phyloP scores from a whole-genome alignment of 2,888 invertebrate species.

The Xestia c-nigrum region DNA sequence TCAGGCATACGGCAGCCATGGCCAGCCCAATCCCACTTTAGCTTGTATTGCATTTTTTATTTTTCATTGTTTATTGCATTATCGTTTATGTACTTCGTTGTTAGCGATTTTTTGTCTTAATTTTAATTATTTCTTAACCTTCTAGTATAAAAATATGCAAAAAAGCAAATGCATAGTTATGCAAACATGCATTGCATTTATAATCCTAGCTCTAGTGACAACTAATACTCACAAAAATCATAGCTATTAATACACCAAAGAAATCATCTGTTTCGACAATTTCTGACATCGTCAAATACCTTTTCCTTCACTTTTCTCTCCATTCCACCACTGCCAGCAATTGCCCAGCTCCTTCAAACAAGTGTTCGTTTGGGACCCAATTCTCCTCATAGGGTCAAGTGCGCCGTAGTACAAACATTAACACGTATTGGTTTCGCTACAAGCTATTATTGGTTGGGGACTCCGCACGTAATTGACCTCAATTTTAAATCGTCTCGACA shows the following conservation, averaged over 20 bases:
- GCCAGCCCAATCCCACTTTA: too few species aligned
- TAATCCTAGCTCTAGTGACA: background rate
- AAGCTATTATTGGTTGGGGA: slow-evolving; percentile 59
- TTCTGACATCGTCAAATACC: background rate
- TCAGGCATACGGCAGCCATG: too few species aligned
- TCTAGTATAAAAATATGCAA: too few species aligned
- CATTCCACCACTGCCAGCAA: background rate
- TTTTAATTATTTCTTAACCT: too few species aligned
- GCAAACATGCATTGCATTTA: background rate
- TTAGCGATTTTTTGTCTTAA: too few species aligned
- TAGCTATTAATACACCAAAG: background rate
- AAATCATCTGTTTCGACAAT: background rate
- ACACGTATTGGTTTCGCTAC: slow-evolving; percentile 63
- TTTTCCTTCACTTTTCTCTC: background rate
- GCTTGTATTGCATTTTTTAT: too few species aligned
- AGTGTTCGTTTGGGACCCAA: slow-evolving; percentile 32
- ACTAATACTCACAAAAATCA: background rate
- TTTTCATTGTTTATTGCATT: too few species aligned
- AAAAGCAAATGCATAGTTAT: too few species aligned
- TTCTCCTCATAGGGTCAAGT: slow-evolving; percentile 37
- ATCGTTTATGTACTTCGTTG: too few species aligned
- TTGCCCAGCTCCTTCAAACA: slow-evolving; percentile 37
- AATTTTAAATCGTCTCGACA: slow-evolving; percentile 66
- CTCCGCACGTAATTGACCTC: slow-evolving; percentile 70
- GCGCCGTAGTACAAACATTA: slow-evolving; percentile 53